Evolutionary conservation across 1,140 invertebrate species (phyloP).

Genomic region (Lycorma delicatula): DNA sequence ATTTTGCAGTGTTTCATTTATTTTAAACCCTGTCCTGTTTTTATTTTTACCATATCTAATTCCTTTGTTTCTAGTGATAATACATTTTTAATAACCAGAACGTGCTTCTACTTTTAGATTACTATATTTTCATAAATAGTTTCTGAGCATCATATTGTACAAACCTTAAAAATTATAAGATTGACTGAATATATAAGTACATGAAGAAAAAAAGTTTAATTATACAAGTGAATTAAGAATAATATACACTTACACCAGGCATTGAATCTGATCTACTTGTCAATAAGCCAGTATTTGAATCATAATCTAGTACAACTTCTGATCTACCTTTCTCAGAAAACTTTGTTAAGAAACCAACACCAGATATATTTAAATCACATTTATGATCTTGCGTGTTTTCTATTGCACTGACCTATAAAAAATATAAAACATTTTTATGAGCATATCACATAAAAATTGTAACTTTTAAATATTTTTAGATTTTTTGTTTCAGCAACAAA

Average conservation of each 20-base stretch:
- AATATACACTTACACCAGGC: conserved; percentile 45
- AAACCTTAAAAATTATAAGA: conserved; percentile 22
- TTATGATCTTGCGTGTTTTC: conserved; percentile 90
- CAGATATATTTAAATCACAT: conserved; percentile 79
- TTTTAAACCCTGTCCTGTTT: no score
- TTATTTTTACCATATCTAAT: no score
- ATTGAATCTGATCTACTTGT: conserved; percentile 56
- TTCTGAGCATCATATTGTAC: conserved; percentile 16
- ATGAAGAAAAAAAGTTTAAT: neutral
- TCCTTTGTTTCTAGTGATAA: no score
- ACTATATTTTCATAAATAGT: no score
- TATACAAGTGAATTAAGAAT: conserved; percentile 1
- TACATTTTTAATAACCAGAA: no score
- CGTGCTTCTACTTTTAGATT: no score
- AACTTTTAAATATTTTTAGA: neutral
- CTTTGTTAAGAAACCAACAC: conserved; percentile 74
- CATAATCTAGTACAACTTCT: conserved; percentile 77
- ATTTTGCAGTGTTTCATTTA: no score
- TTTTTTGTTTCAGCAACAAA: neutral
- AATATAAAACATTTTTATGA: conserved; percentile 8
- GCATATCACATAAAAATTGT: neutral
- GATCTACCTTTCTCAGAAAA: conserved; percentile 69
- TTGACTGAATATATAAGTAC: neutral
- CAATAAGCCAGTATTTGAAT: conserved; percentile 67
- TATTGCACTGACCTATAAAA: conserved; percentile 62